Evolutionary conservation across 2,113 vertebrate genomes (phyloP), one percentile per base, ranked within the genome.

Genomic region (Ifrita kowaldi): DNA sequence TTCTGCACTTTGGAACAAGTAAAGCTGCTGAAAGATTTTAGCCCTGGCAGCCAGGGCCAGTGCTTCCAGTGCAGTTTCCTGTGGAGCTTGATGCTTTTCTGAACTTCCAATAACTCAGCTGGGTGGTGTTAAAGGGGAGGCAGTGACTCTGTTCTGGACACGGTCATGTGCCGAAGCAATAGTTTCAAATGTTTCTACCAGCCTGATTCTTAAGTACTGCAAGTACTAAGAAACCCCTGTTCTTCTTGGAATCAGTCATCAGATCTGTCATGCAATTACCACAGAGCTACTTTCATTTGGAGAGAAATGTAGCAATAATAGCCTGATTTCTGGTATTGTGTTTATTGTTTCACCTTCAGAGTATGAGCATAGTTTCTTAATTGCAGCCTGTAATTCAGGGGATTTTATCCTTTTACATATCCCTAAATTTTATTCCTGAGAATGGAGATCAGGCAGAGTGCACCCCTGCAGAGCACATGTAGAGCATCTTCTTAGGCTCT

Each of bases 111-210:
- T 44, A 88, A 55, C 42, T 83, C 70, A 81, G 0, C 16, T 14
- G 4, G 0, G 12, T 0, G 0, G 8, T 62, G 27, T 27, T 20
- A 78, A n/a, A 90, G 33, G 35, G 9, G 12, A 86, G 27, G 14
- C 68, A 70, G 33, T 33, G 42, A 75, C 52, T 75, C 68, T 44
- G 27, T 47, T 77, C 63, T 49, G 71, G 46, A 70, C 30, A 74
- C 70, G 23, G 22, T 23, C 3, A 1, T 0, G 0, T 24, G 18
- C 46, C 1, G 0, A 75, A 94, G 27, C 46, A 88, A 53, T 17
- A 3, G 21, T 90, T 94, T 88, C 76, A 78, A 85, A 47, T 6
- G 57, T 28, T 90, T 83, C 41, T 60, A 50, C 30, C 85, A 71
- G 23, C 19, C 26, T 57, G 71, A 70, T 70, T 92, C 64, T 81